A percentile compares a stretch with the other conserved stretches of the same genome.
Conservation (phyloP, 2,888 invertebrate species). For the Blastobasis lacticolella region DNA sequence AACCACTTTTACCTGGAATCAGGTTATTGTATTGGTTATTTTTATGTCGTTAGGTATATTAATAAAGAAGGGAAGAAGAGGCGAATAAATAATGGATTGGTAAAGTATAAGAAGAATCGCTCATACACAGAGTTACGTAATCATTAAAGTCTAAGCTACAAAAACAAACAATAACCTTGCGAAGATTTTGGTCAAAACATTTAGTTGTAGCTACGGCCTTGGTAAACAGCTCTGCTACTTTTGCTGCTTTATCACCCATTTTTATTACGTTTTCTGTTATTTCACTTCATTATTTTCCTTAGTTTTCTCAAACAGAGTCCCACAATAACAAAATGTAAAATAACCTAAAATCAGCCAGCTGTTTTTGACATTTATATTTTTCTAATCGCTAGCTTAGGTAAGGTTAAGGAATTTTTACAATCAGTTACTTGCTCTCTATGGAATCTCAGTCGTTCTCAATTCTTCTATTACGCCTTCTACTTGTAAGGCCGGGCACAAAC, state of each 20-base stretch:
- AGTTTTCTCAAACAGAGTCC: too few species aligned
- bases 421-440: too few species aligned
- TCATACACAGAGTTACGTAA: not conserved
- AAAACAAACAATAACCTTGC: slow-evolving; percentile 30
- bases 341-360: too few species aligned
- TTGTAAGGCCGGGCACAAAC: too few species aligned
- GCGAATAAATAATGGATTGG: not conserved
- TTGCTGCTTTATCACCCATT: slow-evolving; percentile 48
- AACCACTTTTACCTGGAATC: slow-evolving; percentile 48
- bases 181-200: slow-evolving; percentile 57
- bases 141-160: not conserved
- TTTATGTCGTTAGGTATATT: too few species aligned
- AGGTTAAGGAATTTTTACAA: too few species aligned
- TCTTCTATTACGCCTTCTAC: too few species aligned
- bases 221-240: slow-evolving; percentile 54
- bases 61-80: not conserved
- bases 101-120: not conserved
- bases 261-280: slow-evolving; percentile 3
- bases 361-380: too few species aligned
- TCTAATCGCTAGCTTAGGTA: too few species aligned
- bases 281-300: too few species aligned
- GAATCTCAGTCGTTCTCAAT: too few species aligned
- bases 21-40: not conserved
- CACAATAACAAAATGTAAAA: too few species aligned
- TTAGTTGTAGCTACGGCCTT: slow-evolving; percentile 56